Percentiles rank a stretch among this genome's conserved stretches.
Conservation (phyloP, 2,888 invertebrate genomes). For the Sarcophaga subvicina region DNA sequence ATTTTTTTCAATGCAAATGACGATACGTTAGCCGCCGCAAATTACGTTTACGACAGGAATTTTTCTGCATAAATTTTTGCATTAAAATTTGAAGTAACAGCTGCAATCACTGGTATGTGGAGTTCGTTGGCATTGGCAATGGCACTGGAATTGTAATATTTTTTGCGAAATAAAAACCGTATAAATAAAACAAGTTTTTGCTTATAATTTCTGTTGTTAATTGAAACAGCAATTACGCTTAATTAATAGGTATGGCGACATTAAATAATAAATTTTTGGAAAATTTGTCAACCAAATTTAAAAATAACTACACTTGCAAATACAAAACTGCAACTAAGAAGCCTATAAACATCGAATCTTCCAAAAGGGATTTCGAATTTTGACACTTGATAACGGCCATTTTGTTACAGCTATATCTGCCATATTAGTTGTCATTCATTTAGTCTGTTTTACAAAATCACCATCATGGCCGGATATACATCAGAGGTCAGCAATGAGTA, state of each 20-base stretch:
- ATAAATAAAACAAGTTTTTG: slow-evolving; percentile 15
- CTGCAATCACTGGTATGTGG: background rate
- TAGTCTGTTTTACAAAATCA: too few relatives aligned
- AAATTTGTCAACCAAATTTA: background rate
- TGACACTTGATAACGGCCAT: too few relatives aligned
- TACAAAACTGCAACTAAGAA: too few relatives aligned
- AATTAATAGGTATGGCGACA: slow-evolving; percentile 40
- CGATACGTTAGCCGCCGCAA: background rate
- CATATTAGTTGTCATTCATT: too few relatives aligned
- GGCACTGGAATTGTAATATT: too few relatives aligned
- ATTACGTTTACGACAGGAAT: background rate
- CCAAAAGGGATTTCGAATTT: too few relatives aligned
- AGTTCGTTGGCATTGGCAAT: background rate
- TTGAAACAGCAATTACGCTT: slow-evolving; percentile 56
- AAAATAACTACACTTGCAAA: too few relatives aligned
- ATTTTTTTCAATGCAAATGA: slow-evolving; percentile 37
- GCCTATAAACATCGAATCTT: too few relatives aligned
- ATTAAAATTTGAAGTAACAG: slow-evolving; percentile 47
- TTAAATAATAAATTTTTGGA: background rate
- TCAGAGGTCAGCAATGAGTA: too few relatives aligned
- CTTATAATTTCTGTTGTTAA: slow-evolving; percentile 32
- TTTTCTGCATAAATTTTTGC: slow-evolving; percentile 46
- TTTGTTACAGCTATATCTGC: too few relatives aligned
- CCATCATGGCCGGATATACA: too few relatives aligned
- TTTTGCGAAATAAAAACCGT: background rate